Percentiles rank a stretch among this genome's conserved stretches.
phyloP scores from a whole-genome alignment of 2,113 vertebrate species.

The Argyrosomus japonicus region DNA sequence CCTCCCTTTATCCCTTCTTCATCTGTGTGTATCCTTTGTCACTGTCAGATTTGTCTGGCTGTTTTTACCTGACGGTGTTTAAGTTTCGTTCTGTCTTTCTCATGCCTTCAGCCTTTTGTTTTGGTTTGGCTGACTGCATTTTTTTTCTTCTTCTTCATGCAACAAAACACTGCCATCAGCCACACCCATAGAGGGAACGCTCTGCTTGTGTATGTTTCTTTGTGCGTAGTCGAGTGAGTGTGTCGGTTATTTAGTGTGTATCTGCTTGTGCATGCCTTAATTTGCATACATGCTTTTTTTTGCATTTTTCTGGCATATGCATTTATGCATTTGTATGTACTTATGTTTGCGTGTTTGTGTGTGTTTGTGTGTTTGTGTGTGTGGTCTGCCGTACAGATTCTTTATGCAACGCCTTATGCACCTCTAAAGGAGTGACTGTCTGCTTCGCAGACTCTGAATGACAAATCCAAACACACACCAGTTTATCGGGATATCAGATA shows the following conservation, averaged over 20 bases:
- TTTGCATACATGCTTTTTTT: not conserved
- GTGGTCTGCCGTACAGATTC: slow-evolving; percentile 22
- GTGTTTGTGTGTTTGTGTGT: slow-evolving; percentile 29
- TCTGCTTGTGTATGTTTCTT: slow-evolving; percentile 4
- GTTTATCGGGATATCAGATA: slow-evolving; percentile 47
- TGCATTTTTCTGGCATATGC: not conserved
- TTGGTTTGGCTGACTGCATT: slow-evolving; percentile 59
- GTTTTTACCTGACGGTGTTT: slow-evolving; percentile 70
- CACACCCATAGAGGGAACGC: slow-evolving; percentile 38
- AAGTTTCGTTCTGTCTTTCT: slow-evolving; percentile 52
- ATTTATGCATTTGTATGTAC: not conserved
- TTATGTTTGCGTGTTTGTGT: slow-evolving; percentile 28
- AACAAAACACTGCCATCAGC: not conserved
- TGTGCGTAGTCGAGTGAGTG: not conserved
- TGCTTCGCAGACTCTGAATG: slow-evolving; percentile 52
- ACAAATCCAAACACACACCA: slow-evolving; percentile 14
- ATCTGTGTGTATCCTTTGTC: slow-evolving; percentile 10
- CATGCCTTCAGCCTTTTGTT: slow-evolving; percentile 71
- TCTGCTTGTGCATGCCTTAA: not conserved
- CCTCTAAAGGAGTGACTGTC: slow-evolving; percentile 33
- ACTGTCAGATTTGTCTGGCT: slow-evolving; percentile 34
- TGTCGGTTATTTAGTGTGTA: not conserved
- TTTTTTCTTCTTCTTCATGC: slow-evolving; percentile 8
- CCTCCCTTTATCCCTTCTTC: not conserved
- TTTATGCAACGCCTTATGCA: not conserved